These are phyloP conservation scores for Heterocephalus glaber DNA, from an alignment of 2,113 vertebrate genomes.

Conservation along the genomic window DNA sequence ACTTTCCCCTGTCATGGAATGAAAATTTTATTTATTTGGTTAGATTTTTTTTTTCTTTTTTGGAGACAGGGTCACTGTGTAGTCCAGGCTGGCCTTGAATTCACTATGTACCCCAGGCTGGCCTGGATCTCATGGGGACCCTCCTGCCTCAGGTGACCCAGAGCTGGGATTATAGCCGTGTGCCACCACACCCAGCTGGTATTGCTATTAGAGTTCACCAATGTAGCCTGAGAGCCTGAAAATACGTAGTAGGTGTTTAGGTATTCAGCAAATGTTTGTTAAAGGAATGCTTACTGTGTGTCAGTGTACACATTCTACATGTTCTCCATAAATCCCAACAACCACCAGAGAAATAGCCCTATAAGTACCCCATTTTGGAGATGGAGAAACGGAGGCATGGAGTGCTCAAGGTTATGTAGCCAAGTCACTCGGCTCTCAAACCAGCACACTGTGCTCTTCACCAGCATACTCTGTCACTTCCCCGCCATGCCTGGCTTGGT, in stretches of 20 bases:
- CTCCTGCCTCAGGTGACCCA: neutral
- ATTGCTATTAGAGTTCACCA: neutral
- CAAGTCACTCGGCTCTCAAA: neutral
- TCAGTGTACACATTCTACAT: neutral
- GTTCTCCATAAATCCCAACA: neutral
- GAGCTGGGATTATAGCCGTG: neutral
- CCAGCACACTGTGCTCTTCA: neutral
- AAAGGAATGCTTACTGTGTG: neutral
- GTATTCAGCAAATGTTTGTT: neutral
- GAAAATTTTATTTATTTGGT: neutral
- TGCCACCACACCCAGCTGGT: neutral
- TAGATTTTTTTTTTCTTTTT: neutral
- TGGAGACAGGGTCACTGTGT: neutral
- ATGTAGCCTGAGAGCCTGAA: neutral
- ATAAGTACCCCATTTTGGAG: neutral
- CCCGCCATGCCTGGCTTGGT: neutral
- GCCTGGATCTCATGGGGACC: neutral
- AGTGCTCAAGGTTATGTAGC: neutral
- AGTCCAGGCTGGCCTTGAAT: neutral
- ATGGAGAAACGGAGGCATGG: neutral
- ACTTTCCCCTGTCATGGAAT: neutral
- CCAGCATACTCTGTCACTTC: neutral
- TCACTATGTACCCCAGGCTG: neutral
- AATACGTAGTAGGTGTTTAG: rapidly evolving
- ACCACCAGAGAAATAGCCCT: neutral